Evolutionary conservation across 1,140 invertebrate species (phyloP), one percentile per base, ranked within the genome.

Genomic region (Anagrus nilaparvatae): DNA sequence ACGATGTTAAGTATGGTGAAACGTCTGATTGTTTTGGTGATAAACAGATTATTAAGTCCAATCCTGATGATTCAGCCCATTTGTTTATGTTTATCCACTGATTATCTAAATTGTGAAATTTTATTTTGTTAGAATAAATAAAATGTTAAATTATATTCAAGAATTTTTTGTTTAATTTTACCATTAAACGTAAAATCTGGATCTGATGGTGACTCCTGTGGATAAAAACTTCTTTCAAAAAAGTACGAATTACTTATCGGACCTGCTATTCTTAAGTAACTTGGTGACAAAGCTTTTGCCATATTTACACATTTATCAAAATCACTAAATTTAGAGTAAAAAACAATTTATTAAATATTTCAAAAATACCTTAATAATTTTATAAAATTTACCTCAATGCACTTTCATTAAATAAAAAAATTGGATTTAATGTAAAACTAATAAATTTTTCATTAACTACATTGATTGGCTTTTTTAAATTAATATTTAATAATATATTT

Each of bases 361-460:
- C 3, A 39, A 31, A 16, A 4, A 29, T 18, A 7, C 25, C 13
- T 27, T 18, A 14, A 19, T 35, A 12, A 17, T 25, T 25, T 16
- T 28, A 10, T 29, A 13, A 29, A 39, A 60, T 62, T 60, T 57
- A 74, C 73, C 59, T 63, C n/a, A 69, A 50, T 45, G 53, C 51
- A 44, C 63, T 44, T 23, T 52, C 60, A 24, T 50, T 53, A 14
- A 71, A 47, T 23, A 74, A 46, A 18, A 61, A 59, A 27, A 67
- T 61, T 0, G 76, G 76, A 55, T 79, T 76, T 8, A 79, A 54
- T 3, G 74, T 74, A 36, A 79, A 65, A 53, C 77, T 80, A n/a
- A 81, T 55, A 60, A 80, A 81, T 43, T 69, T 72, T 3, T 67
- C 69, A 48, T 71, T 72, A 1, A 76, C 70, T 25, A 67, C 41